Percentiles rank a stretch among this genome's conserved stretches.
These are phyloP conservation scores for Caenorhabditis sinica DNA, from an alignment of 2,888 invertebrate genomes.

Conservation along the genomic window DNA sequence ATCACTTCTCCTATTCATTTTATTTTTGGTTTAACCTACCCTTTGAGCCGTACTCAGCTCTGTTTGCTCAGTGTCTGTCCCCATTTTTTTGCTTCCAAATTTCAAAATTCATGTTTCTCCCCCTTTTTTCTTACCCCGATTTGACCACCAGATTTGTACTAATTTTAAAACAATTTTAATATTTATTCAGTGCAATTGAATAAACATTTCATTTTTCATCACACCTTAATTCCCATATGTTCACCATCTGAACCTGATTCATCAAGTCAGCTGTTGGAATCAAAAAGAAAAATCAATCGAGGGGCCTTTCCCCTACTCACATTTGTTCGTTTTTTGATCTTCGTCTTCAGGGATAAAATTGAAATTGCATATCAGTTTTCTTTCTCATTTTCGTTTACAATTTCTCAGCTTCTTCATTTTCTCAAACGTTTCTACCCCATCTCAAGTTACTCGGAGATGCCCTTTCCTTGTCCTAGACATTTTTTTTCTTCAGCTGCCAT, in stretches of 20 bases:
- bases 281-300: neutral
- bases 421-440: slow-evolving; percentile 10
- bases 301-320: neutral
- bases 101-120: neutral
- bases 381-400: slow-evolving; percentile 29
- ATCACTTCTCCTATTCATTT: neutral
- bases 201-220: slow-evolving; percentile 37
- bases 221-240: slow-evolving; percentile 7
- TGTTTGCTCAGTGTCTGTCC: slow-evolving; percentile 57
- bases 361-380: slow-evolving; percentile 52
- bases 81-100: slow-evolving; percentile 27
- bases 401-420: slow-evolving; percentile 24
- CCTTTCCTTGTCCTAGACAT: slow-evolving; percentile 34
- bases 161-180: slow-evolving; percentile 18
- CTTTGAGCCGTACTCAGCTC: slow-evolving; percentile 22
- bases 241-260: slow-evolving; percentile 30
- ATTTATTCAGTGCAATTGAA: slow-evolving; percentile 55
- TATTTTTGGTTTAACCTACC: slow-evolving; percentile 13
- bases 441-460: slow-evolving; percentile 32
- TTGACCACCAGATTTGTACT: slow-evolving; percentile 52
- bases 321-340: slow-evolving; percentile 47
- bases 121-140: neutral
- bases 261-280: slow-evolving; percentile 35
- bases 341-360: slow-evolving; percentile 3
- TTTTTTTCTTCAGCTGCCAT: neutral